A percentile compares a stretch with the other conserved stretches of the same genome.
Conservation (phyloP, 2,888 invertebrate species). For the Drosophila mimetica region DNA sequence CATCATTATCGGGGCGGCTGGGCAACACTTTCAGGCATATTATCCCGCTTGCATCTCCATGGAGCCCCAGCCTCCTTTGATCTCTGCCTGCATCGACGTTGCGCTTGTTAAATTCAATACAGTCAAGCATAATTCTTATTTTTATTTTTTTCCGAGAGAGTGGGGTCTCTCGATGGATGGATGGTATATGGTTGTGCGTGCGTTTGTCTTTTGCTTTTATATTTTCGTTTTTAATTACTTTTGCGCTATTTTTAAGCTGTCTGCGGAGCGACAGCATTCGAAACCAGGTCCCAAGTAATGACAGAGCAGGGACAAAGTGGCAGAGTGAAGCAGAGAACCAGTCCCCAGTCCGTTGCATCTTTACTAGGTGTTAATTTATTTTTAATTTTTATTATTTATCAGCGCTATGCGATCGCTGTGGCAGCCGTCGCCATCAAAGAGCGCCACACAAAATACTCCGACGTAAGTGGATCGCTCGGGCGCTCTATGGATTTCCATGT, state of each 20-base stretch:
- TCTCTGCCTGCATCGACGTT: conserved; percentile 56
- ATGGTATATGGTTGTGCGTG: conserved; percentile 19
- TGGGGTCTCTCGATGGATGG: not conserved
- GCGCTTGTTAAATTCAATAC: conserved; percentile 79
- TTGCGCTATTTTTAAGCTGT: conserved; percentile 78
- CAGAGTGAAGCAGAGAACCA: conserved; percentile 21
- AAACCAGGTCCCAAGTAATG: conserved; percentile 42
- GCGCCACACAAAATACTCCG: conserved; percentile 7
- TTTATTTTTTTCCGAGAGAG: conserved; percentile 39
- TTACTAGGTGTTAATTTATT: conserved; percentile 83
- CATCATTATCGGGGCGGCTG: conserved; percentile 59
- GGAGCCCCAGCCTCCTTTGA: conserved; percentile 42
- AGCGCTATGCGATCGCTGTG: conserved; percentile 63
- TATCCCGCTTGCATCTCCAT: conserved; percentile 13
- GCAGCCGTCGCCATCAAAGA: conserved; percentile 47
- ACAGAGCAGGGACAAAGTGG: conserved; percentile 36
- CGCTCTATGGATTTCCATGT: conserved; percentile 9
- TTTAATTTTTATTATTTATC: conserved; percentile 83
- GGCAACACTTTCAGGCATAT: conserved; percentile 62
- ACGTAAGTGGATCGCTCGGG: conserved; percentile 29
- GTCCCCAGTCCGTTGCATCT: conserved; percentile 47
- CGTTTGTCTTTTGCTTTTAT: conserved; percentile 63
- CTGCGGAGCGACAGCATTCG: conserved; percentile 47
- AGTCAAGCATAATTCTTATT: conserved; percentile 54
- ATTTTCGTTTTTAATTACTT: conserved; percentile 79